phyloP scores from a whole-genome alignment of 2,888 invertebrate species.

The Drosophila neoperkinsi region DNA sequence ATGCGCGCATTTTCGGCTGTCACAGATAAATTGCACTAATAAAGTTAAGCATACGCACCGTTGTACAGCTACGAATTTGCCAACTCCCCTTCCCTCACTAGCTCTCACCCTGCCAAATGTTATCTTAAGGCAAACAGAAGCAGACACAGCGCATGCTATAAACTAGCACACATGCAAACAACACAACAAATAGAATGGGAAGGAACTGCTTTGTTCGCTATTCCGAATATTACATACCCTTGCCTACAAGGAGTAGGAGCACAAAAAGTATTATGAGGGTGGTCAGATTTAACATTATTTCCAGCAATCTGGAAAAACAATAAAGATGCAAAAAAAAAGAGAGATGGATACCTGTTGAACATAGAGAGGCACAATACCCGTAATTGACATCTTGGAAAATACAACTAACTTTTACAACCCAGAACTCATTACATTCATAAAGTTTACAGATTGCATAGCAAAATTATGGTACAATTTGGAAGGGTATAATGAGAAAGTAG shows the following conservation, averaged over 20 bases:
- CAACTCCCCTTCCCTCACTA: neutral
- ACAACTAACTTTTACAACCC: neutral
- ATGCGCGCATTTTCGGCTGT: slow-evolving; percentile 43
- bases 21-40: slow-evolving; percentile 72
- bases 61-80: slow-evolving; percentile 36
- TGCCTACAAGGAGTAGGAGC: too few relatives aligned
- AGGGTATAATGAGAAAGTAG: slow-evolving; percentile 2
- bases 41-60: slow-evolving; percentile 76
- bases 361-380: neutral
- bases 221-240: neutral
- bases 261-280: neutral
- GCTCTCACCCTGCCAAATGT: slow-evolving; percentile 43
- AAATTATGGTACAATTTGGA: neutral
- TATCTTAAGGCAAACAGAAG: slow-evolving; percentile 77
- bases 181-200: slow-evolving; percentile 20
- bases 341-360: neutral
- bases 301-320: neutral
- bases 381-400: neutral
- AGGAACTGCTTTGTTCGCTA: neutral
- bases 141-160: slow-evolving; percentile 61
- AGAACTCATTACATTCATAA: neutral
- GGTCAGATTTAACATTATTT: neutral
- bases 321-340: fast-evolving
- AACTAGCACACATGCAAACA: slow-evolving; percentile 56
- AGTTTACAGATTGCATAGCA: neutral